These are phyloP conservation scores for Brachyrhaphis roseni DNA, from an alignment of 2,797 vertebrate genomes.

Conservation along the genomic window DNA sequence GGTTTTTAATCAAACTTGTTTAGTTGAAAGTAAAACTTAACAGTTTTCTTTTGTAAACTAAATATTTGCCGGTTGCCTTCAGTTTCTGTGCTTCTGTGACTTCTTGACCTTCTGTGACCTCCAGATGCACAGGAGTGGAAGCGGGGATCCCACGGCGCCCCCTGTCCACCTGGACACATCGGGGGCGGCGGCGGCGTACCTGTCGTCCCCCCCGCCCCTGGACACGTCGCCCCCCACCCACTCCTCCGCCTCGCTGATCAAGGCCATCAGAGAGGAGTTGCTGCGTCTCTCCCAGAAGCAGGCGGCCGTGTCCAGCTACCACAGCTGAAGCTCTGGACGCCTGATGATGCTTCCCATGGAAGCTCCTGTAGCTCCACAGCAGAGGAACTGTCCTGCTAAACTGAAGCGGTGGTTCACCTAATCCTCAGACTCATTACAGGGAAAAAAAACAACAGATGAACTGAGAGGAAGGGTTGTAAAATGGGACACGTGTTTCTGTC, in stretches of 20 bases:
- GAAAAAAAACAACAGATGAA: neutral
- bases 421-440: constrained; percentile 2
- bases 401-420: constrained; percentile 27
- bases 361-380: constrained; percentile 68
- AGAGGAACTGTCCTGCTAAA: constrained; percentile 55
- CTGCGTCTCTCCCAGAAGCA: constrained; percentile 98
- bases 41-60: neutral
- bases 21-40: too few relatives aligned
- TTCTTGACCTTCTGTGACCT: constrained; percentile 86
- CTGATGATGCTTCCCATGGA: constrained; percentile 82
- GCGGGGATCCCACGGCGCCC: constrained; percentile 87
- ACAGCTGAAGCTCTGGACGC: constrained; percentile 86
- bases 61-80: constrained; percentile 50
- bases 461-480: constrained; percentile 29
- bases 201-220: constrained; percentile 76
- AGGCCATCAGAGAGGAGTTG: constrained; percentile 98
- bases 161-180: constrained; percentile 84
- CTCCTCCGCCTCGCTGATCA: constrained; percentile 97
- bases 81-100: constrained; percentile 85
- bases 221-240: constrained; percentile 89
- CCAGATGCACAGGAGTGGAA: constrained; percentile 87
- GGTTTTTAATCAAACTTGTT: neutral
- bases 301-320: constrained; percentile 89
- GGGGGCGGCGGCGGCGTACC: constrained; percentile 82
- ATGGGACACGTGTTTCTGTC: constrained; percentile 24